Conservation (phyloP, 2,113 vertebrate species). For the Peromyscus polionotus region DNA sequence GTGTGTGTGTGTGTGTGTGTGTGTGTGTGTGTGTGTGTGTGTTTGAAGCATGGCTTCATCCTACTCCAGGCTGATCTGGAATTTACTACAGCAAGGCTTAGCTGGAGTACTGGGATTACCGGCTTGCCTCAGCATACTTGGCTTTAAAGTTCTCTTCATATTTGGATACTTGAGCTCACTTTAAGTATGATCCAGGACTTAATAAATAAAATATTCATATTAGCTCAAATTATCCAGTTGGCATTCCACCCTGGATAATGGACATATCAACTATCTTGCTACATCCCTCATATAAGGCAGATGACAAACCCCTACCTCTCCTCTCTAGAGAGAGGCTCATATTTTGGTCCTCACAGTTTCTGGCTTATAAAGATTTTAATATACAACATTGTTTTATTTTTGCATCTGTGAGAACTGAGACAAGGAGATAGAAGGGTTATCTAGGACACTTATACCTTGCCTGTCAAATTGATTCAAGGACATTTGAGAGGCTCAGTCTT, state of each 20-base stretch:
- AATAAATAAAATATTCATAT: conserved; percentile 35
- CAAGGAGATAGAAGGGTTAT: neutral
- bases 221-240: conserved; percentile 14
- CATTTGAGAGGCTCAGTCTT: neutral
- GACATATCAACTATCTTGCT: neutral
- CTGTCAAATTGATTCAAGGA: neutral
- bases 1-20: neutral
- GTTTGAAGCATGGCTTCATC: neutral
- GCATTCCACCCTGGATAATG: neutral
- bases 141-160: neutral
- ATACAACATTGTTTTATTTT: neutral
- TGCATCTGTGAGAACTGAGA: neutral
- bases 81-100: neutral
- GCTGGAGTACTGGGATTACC: neutral
- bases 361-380: conserved; percentile 50
- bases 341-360: conserved; percentile 64
- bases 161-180: conserved; percentile 2
- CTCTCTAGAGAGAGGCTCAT: conserved; percentile 58
- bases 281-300: neutral
- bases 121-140: neutral
- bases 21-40: no score
- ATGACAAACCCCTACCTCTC: conserved; percentile 54
- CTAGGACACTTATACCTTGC: neutral
- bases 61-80: neutral
- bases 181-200: conserved; percentile 17